These are phyloP conservation scores for Amazona vittata DNA, from an alignment of 2,113 vertebrate genomes.

Conservation along the genomic window DNA sequence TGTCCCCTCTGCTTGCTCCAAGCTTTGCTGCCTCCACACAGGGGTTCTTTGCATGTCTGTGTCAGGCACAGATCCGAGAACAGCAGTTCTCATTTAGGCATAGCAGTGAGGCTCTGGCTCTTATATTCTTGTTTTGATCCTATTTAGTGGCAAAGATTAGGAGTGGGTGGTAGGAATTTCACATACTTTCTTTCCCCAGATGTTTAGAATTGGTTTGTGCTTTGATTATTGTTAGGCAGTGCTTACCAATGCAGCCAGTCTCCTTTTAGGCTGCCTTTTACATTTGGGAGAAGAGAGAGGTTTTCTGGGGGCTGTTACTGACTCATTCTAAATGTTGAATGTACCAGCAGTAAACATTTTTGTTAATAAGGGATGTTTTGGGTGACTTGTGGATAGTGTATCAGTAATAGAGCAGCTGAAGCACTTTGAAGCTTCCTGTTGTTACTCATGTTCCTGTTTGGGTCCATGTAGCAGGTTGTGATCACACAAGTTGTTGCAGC, in stretches of 20 bases:
- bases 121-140: constrained; percentile 1
- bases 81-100: neutral
- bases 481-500: neutral
- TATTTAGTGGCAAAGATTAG: neutral
- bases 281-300: neutral
- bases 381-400: neutral
- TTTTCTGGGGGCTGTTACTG: neutral
- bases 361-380: constrained; percentile 6
- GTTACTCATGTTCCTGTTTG: neutral
- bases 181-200: neutral
- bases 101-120: neutral
- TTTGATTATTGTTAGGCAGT: neutral
- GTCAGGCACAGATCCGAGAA: accelerated
- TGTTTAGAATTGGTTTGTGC: neutral
- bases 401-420: neutral
- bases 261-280: neutral
- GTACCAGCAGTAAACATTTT: constrained; percentile 11
- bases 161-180: neutral
- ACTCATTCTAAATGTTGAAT: neutral
- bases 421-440: constrained; percentile 32
- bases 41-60: neutral
- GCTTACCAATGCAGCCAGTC: neutral
- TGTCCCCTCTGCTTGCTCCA: neutral
- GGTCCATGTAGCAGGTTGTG: neutral
- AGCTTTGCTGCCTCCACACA: neutral